Percentiles rank a stretch among this genome's conserved stretches.
These are phyloP conservation scores for Anguilla marmorata DNA, from an alignment of 2,797 vertebrate species.

Conservation along the genomic window DNA sequence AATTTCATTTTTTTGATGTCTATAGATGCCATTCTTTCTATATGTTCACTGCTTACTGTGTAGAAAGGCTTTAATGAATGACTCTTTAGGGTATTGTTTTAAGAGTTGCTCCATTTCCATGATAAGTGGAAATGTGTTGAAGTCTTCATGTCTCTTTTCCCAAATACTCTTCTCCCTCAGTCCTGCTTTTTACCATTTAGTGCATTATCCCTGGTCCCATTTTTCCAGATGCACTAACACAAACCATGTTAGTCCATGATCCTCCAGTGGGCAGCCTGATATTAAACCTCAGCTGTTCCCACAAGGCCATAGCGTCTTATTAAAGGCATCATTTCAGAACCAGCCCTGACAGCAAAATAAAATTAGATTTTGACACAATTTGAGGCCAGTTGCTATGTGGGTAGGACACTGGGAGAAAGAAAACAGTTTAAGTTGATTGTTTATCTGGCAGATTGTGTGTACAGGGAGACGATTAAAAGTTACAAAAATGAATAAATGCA, in stretches of 20 bases:
- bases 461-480: neutral
- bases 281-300: constrained; percentile 15
- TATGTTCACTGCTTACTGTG: neutral
- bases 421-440: constrained; percentile 36
- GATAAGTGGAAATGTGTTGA: neutral
- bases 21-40: neutral
- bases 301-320: constrained; percentile 22
- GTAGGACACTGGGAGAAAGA: constrained; percentile 32
- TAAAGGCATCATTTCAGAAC: constrained; percentile 28
- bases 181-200: neutral
- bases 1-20: too few species aligned
- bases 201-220: neutral
- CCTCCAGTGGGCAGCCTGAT: neutral
- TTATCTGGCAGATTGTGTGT: constrained; percentile 27
- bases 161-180: neutral
- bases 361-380: constrained; percentile 14
- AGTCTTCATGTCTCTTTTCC: neutral
- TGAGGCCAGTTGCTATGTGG: neutral
- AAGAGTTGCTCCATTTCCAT: neutral
- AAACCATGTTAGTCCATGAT: neutral
- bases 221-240: constrained; percentile 9
- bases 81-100: neutral
- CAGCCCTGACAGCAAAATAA: neutral
- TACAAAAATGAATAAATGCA: neutral
- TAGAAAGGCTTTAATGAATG: neutral